Base-by-base conservation (phyloP, 2,113 vertebrate species). In the Mus spicilegus region DNA sequence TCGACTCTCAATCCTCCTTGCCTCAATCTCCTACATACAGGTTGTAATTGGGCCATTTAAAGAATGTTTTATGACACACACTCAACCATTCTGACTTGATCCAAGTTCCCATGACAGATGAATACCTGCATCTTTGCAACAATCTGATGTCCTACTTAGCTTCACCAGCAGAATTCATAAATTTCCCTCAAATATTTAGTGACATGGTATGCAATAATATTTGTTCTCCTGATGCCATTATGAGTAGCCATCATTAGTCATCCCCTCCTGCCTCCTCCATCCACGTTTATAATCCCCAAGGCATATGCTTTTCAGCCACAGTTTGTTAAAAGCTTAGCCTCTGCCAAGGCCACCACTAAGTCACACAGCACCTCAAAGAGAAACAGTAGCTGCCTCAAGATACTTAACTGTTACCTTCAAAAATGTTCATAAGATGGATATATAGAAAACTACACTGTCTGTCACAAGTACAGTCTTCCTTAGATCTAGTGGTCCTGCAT, bases 131-230 rank as follows among this genome's bases (percentile, higher is more conserved):
- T 95, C 90, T 93, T 94, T 94, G 69, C 81, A 24, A 78, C 89
- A 78, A 95, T 96, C 97, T 98, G 92, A 90, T 98, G 98, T 98
- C 96, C 97, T 96, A 89, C 97, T 97, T 78, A 96, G 89, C 94
- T 97, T 97, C 96, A 90, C 97, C 95, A 94, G 95, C 94, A 95
- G 95, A 95, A 96, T 88, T 95, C 97, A 96, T 98, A 97, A 97
- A 98, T 98, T 98, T 97, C 95, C 56, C n/a, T 91, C 96, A 13
- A 54, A 54, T 98, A 87, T 97, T 98, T 98, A 98, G 98, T 98
- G 98, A 95, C 95, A 96, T 78, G 81, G 95, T 97, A 63, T 33
- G 73, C 98, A 98, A 98, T 98, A 97, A 98, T 98, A 96, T 98
- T 98, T 97, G 91, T 95, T 98, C 95, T 97, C 96, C 14, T 95